Base-by-base conservation (phyloP, 2,113 vertebrate species). In the Orcinus orca region DNA sequence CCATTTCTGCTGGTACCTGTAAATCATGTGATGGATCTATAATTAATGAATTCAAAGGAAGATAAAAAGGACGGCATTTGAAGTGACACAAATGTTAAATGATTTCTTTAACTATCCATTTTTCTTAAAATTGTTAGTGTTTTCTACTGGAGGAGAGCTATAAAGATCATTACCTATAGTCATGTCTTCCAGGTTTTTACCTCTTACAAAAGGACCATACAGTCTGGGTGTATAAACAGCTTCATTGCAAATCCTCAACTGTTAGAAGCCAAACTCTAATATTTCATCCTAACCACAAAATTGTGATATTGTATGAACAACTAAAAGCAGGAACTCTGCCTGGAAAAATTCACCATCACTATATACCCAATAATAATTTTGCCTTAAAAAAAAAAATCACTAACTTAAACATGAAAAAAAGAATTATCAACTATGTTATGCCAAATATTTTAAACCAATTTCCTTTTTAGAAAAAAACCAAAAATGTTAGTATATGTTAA, bases 1-100 rank as follows among this genome's bases (percentile, higher is more conserved):
- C 76, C 70, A 44, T 95, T 85, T 88, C 92, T 97, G 60, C 96
- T 79, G 67, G 83, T 88, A 95, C 97, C 97, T 97, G 95, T 98
- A 97, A 98, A 98, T 98, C 96, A 97, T 97, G 93, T 95, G 44
- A 73, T 36, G 21, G 83, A 96, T 98, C 87, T 97, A 93, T 97
- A 97, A 96, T 97, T 97, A 97, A 97, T 98, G 92, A 96, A 90
- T 96, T 90, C 89, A 97, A 95, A 96, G 92, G 86, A 86, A 96
- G 97, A 96, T 96, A 94, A 97, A 98, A 98, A 84, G 93, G 77
- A 86, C 31, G 96, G 88, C 89, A 92, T 97, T 95, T 95, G 87
- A 98, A 98, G 95, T 76, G 97, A 88, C 76, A 92, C 90, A 93
- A 85, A 96, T 88, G 96, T 97, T 95, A 97, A 96, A 97, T 96